phyloP scores from a whole-genome alignment of 2,113 vertebrate species.

The Anarrhichthys ocellatus region DNA sequence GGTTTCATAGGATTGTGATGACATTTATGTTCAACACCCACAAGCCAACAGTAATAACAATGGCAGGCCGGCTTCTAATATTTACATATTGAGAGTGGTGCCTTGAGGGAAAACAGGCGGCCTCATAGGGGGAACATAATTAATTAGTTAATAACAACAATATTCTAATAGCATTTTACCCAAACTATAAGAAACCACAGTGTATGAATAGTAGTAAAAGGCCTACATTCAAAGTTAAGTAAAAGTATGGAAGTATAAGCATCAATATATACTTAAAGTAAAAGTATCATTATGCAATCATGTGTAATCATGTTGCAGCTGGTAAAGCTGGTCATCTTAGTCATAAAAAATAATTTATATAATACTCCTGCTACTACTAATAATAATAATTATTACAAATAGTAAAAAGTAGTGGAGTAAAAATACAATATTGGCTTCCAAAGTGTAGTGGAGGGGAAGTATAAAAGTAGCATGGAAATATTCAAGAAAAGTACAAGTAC shows the following conservation, averaged over 20 bases:
- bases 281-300: not conserved
- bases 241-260: not conserved
- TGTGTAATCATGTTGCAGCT: not conserved
- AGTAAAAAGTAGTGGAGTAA: not conserved
- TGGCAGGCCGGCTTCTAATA: not conserved
- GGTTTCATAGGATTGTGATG: not conserved
- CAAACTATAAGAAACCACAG: not conserved
- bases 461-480: not conserved
- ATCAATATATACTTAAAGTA: not conserved
- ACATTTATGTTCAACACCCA: not conserved
- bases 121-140: not conserved
- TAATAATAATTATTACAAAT: not conserved
- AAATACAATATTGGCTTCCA: not conserved
- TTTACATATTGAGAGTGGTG: not conserved
- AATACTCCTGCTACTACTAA: not conserved
- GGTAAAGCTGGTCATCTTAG: not conserved
- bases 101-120: not conserved
- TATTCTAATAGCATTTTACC: slow-evolving; percentile 8
- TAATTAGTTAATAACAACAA: slow-evolving; percentile 24
- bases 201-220: not conserved
- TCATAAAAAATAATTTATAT: not conserved
- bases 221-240: not conserved
- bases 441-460: not conserved
- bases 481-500: not conserved
- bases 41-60: not conserved